Evolutionary conservation across 2,797 vertebrate genomes (phyloP).

Genomic region (Rachycentron canadum): DNA sequence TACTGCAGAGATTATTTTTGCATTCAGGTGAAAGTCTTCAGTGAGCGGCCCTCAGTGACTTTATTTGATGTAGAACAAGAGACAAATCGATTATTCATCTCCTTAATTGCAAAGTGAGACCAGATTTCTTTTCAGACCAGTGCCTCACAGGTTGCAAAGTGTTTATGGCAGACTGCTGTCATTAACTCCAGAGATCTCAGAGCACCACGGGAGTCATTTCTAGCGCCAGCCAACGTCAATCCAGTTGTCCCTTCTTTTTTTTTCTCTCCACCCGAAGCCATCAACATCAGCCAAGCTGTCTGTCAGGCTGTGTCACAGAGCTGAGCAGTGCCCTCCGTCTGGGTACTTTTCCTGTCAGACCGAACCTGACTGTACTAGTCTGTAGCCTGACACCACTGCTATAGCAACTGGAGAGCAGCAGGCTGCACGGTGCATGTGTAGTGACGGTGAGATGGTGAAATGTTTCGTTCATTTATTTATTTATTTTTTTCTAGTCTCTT

Average conservation of each 20-base stretch:
- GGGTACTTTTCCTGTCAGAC: constrained; percentile 9
- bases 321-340: constrained; percentile 13
- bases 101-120: constrained; percentile 28
- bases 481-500: constrained; percentile 1
- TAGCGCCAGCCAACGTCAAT: neutral
- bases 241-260: constrained; percentile 1
- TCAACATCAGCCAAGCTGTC: constrained; percentile 21
- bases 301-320: constrained; percentile 28
- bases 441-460: constrained; percentile 2
- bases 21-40: constrained; percentile 17
- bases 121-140: neutral
- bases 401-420: neutral
- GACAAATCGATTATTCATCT: constrained; percentile 55
- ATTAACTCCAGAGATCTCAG: neutral
- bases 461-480: constrained; percentile 31
- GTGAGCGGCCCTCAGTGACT: constrained; percentile 29
- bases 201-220: neutral
- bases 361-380: constrained; percentile 11
- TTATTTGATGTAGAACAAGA: constrained; percentile 51
- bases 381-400: constrained; percentile 22
- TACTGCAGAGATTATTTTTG: constrained; percentile 4
- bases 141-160: neutral
- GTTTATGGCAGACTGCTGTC: constrained; percentile 14
- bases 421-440: neutral
- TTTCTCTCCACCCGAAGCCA: neutral